Conservation (phyloP, 2,888 invertebrate genomes). For the Eupithecia abbreviata region DNA sequence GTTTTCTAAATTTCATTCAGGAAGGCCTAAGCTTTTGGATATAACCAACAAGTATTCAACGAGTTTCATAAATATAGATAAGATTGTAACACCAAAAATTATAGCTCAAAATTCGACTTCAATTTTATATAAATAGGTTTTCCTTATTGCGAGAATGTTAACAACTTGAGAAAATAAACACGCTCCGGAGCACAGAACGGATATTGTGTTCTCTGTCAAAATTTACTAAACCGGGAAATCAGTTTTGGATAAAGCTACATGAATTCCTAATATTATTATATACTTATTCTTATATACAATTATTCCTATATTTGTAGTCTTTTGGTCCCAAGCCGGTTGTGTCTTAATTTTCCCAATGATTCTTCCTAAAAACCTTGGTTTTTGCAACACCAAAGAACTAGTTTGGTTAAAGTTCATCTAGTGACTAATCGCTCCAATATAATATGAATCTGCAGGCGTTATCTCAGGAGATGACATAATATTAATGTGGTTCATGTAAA, state of each 20-base stretch:
- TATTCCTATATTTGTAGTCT: too few relatives aligned
- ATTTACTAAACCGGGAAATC: constrained; percentile 11
- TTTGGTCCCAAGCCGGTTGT: not conserved
- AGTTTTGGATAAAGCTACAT: not conserved
- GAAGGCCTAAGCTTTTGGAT: not conserved
- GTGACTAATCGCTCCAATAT: constrained; percentile 4
- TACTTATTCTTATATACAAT: too few relatives aligned
- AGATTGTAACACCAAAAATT: constrained; percentile 20
- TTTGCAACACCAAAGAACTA: not conserved
- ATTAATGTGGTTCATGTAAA: constrained; percentile 29
- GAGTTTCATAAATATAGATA: constrained; percentile 7
- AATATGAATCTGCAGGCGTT: not conserved
- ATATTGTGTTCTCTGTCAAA: constrained; percentile 18
- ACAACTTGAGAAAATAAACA: constrained; percentile 33
- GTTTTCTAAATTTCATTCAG: not conserved
- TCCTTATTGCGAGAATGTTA: constrained; percentile 38
- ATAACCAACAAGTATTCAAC: not conserved
- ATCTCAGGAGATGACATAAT: constrained; percentile 32
- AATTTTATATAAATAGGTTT: constrained; percentile 26
- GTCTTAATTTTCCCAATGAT: not conserved
- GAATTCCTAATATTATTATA: not conserved
- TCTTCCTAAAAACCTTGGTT: not conserved
- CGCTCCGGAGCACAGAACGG: constrained; percentile 13
- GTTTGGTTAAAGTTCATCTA: not conserved
- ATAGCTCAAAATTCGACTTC: constrained; percentile 3